Base-by-base conservation (phyloP, 2,888 invertebrate species). In the Dryobota labecula region DNA sequence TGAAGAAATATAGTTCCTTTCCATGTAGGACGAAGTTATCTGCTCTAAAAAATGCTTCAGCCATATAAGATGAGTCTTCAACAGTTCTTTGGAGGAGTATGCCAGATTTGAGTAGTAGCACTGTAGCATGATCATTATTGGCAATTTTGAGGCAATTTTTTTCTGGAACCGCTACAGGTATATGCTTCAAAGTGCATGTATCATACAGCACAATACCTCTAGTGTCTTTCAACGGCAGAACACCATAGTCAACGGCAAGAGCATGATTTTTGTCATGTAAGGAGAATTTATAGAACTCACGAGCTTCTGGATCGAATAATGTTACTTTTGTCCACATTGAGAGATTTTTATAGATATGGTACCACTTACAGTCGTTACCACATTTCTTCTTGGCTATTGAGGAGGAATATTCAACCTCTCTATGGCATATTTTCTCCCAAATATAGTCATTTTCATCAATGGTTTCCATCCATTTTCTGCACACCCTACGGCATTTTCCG, bases 301-400 rank as follows among this genome's bases (percentile, higher is more conserved):
- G 87, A 0, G 91, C 43, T 13, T 87, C 90, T 73, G 78, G 88
- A 2, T 90, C 87, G 20, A 83, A 88, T 18, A 65, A 71, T 1
- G 88, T 81, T 3, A 93, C 81, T 56, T 90, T 87, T 0, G 86
- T 80, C 95, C 95, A 95, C 81, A 86, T 86, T 73, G 83, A 87
- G 7, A 95, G 78, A 77, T 95, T 95, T 70, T 89, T 93, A 75
- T 93, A 95, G 3, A 95, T 89, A 68, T 94, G 88, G 68, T 92
- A 92, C 94, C 94, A 95, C 49, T 80, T 86, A 36, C 90, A 89
- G 43, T 92, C 90, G 11, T 84, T 88, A 0, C 92, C 92, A 11
- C 89, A 85, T 78, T 93, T 94, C n/a, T 82, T 89, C 84, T 90
- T 94, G 3, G 94, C 94, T 24, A 94, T 91, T 82, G 85, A 86